Percentiles rank a stretch among this genome's conserved stretches.
phyloP scores from a whole-genome alignment of 2,797 vertebrate genomes.

The Darevskia nairensis region DNA sequence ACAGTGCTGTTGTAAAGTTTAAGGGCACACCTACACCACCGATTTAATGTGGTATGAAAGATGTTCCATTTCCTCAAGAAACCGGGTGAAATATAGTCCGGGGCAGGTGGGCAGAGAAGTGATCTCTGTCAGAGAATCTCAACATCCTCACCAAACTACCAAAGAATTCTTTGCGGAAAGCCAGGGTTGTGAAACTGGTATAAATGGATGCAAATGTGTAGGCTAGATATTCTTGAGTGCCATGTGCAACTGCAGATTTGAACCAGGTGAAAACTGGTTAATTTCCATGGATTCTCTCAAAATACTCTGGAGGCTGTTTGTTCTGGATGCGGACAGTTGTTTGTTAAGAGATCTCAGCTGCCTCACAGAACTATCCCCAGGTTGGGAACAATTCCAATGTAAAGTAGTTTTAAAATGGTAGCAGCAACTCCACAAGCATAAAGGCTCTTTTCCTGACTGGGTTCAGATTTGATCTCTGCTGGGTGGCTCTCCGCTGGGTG shows the following conservation, averaged over 20 bases:
- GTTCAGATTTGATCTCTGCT: not conserved
- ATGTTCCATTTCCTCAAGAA: not conserved
- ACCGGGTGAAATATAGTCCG: not conserved
- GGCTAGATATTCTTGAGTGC: not conserved
- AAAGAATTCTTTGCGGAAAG: not conserved
- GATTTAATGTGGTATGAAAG: not conserved
- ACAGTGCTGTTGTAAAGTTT: slow-evolving; percentile 30
- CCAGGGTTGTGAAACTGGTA: not conserved
- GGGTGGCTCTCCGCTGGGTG: not conserved
- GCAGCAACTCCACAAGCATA: not conserved
- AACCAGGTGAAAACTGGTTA: not conserved
- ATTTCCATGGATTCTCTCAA: not conserved
- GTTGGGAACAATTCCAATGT: not conserved
- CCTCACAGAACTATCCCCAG: not conserved
- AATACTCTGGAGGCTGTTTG: not conserved
- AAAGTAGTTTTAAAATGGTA: not conserved
- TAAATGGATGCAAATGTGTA: not conserved
- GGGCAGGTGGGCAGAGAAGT: no score
- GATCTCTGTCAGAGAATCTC: not conserved
- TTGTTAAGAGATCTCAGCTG: not conserved
- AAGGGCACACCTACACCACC: not conserved
- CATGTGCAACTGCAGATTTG: not conserved
- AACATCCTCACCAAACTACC: not conserved
- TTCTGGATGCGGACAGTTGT: not conserved
- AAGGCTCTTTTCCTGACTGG: not conserved